Evolutionary conservation across 2,888 invertebrate genomes (phyloP).

Genomic region (Ypsolopha scabrella): DNA sequence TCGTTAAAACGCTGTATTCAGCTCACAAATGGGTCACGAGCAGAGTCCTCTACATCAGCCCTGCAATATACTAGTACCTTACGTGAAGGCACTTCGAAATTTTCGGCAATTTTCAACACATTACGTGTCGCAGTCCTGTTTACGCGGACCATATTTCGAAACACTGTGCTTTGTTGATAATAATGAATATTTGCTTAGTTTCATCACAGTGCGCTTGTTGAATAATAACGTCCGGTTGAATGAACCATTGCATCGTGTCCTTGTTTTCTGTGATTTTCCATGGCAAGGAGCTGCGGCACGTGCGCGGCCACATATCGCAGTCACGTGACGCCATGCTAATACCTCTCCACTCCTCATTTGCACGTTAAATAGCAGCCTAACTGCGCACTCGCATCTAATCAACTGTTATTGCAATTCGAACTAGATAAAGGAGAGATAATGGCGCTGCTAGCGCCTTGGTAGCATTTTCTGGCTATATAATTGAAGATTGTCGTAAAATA

Average conservation of each 20-base stretch:
- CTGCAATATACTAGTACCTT: not conserved
- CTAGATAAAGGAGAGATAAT: not conserved
- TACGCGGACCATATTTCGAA: conserved; percentile 53
- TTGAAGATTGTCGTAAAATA: too few relatives aligned
- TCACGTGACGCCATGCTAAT: not conserved
- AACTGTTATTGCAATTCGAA: not conserved
- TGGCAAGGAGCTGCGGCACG: conserved; percentile 34
- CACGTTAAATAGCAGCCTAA: conserved; percentile 26
- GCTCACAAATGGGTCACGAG: too few relatives aligned
- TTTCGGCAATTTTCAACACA: not conserved
- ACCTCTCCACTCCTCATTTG: not conserved
- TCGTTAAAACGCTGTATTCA: too few relatives aligned
- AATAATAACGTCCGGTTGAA: conserved; percentile 68
- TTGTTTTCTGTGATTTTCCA: conserved; percentile 70
- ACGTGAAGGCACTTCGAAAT: not conserved
- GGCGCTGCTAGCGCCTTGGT: too few relatives aligned
- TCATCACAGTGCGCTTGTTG: conserved; percentile 63
- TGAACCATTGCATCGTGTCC: conserved; percentile 68
- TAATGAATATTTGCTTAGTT: conserved; percentile 56
- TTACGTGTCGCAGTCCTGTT: not conserved
- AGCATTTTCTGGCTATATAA: too few relatives aligned
- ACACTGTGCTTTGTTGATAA: conserved; percentile 56
- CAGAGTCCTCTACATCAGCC: not conserved
- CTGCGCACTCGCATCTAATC: conserved; percentile 28
- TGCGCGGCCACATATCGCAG: conserved; percentile 20